phyloP scores from a whole-genome alignment of 1,140 invertebrate species.

The Bombus breviceps region DNA sequence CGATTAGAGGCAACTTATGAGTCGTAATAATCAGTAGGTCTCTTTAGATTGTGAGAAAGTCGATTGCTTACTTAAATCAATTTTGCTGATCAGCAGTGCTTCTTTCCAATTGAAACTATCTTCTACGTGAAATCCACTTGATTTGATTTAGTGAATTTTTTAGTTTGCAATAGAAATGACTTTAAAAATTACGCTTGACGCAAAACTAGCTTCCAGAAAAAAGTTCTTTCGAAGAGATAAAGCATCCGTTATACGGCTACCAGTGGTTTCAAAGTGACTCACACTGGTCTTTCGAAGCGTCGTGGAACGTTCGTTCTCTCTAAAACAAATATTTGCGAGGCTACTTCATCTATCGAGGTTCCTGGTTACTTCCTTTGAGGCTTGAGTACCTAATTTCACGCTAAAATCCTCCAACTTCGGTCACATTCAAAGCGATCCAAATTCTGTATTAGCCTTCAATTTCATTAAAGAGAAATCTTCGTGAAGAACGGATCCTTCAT shows the following conservation, averaged over 20 bases:
- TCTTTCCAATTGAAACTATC: no score
- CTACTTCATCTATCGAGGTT: neutral
- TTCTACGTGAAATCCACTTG: no score
- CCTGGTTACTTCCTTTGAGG: neutral
- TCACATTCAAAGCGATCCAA: neutral
- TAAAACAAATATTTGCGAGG: constrained; percentile 18
- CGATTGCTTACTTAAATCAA: no score
- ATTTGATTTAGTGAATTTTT: neutral
- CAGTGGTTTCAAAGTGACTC: neutral
- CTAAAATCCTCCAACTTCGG: neutral
- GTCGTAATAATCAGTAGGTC: no score
- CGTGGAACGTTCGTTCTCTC: neutral
- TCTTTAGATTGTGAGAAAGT: no score
- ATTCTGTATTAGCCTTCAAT: neutral
- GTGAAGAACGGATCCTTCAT: no score
- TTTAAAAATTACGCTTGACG: neutral
- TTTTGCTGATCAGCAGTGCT: no score
- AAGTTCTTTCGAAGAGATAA: neutral
- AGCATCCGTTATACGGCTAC: neutral
- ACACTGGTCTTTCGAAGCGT: neutral
- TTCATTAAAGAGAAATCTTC: neutral
- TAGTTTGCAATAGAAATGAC: neutral
- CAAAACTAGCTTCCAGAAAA: neutral
- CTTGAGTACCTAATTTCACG: constrained; percentile 14
- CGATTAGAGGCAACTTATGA: no score